phyloP scores from a whole-genome alignment of 2,113 vertebrate species.

The Callionymus lyra region DNA sequence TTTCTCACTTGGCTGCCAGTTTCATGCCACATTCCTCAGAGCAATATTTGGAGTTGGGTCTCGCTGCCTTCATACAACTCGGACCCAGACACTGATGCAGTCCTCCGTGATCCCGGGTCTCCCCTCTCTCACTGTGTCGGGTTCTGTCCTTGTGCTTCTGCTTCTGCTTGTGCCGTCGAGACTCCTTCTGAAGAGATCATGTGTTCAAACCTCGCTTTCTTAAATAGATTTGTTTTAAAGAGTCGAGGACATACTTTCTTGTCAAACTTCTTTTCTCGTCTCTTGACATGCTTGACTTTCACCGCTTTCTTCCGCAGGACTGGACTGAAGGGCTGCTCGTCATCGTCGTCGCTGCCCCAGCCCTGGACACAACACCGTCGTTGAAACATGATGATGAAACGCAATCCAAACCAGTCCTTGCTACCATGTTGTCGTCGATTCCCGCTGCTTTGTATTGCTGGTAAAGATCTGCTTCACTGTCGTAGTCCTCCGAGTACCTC shows the following conservation, averaged over 20 bases:
- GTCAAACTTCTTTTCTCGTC: slow-evolving; percentile 86
- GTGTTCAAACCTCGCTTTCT: background rate
- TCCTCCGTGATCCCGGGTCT: slow-evolving; percentile 65
- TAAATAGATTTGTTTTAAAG: background rate
- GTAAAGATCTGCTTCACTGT: slow-evolving; percentile 78
- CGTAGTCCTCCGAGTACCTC: slow-evolving; percentile 77
- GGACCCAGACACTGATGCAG: slow-evolving; percentile 84
- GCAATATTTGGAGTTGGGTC: slow-evolving; percentile 83
- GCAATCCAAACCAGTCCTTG: background rate
- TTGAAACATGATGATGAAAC: background rate
- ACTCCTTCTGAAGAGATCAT: slow-evolving; percentile 72
- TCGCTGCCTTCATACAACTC: slow-evolving; percentile 72
- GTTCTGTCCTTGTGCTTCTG: slow-evolving; percentile 81
- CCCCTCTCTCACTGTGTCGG: slow-evolving; percentile 72
- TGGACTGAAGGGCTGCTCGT: slow-evolving; percentile 71
- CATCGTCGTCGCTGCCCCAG: slow-evolving; percentile 79
- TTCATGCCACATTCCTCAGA: slow-evolving; percentile 93
- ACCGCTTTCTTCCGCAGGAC: slow-evolving; percentile 82
- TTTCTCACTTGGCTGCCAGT: slow-evolving; percentile 82
- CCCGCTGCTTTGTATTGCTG: slow-evolving; percentile 75
- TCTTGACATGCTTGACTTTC: slow-evolving; percentile 90
- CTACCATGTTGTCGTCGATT: slow-evolving; percentile 71
- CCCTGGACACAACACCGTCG: slow-evolving; percentile 53
- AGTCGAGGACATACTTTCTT: slow-evolving; percentile 73
- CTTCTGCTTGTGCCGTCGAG: slow-evolving; percentile 84